Base-by-base conservation (phyloP, 2,888 invertebrate genomes). In the Sinhomidia bicolor region DNA sequence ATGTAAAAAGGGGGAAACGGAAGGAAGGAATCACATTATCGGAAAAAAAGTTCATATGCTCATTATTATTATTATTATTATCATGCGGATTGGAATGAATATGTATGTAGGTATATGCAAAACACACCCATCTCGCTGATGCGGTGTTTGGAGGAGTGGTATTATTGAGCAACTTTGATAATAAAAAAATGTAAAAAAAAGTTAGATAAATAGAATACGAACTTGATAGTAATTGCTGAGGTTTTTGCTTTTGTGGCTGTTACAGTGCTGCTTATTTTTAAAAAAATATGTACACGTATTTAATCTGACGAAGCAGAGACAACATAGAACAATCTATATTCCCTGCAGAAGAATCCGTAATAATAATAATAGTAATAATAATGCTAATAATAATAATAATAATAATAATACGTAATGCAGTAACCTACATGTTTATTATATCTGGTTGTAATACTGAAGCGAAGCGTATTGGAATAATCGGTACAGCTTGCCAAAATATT, bases 401-500 rank as follows among this genome's bases (percentile, higher is more conserved):
- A 23, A 60, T 60, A 23, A 60, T 60, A 60, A 7, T 60, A 47
- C 47, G 14, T 23, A 79, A 87, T 86, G 71, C 54, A 87, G 68
- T 79, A 60, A 65, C 71, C 71, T 81, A 80, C 76, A 74, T 82
- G 78, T 79, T 60, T 62, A 68, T 17, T 17, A 68, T 68, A 41
- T 36, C 17, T 41, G 20, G 3, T 14, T 26, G 29, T 41, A 68
- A 41, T 36, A 68, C 10, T n/a, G 41, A 51, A 76, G 26, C 32
- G 32, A 41, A 80, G 41, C 80, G n/a, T 62, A 80, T 23, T 65
- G 62, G 23, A 84, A 68, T 85, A 85, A 57, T 54, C 78, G 57
- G 90, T n/a, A 90, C 89, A 80, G 80, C 68, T 85, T 89, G 90
- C 91, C 91, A 90, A 91, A 90, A 90, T 91, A 90, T 90, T 90